Evolutionary conservation across 2,113 vertebrate species (phyloP).

Genomic region (Pangasianodon hypophthalmus): DNA sequence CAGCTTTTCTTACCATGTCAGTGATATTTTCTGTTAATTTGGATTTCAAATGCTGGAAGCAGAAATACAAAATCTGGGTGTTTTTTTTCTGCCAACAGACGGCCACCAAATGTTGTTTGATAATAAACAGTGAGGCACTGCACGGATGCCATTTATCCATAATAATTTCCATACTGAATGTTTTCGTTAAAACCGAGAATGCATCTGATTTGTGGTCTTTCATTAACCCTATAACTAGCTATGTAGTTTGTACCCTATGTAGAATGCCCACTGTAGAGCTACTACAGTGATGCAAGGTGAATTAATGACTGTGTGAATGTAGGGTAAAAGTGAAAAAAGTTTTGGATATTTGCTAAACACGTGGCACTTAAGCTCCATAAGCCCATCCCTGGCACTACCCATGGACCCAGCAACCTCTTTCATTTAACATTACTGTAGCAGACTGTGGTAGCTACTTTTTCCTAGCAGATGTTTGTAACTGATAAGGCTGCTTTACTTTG

Average conservation of each 20-base stretch:
- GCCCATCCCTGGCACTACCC: neutral
- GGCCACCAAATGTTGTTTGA: slow-evolving; percentile 1
- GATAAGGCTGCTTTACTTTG: neutral
- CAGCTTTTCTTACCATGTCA: neutral
- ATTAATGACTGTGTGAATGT: neutral
- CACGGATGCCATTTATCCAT: neutral
- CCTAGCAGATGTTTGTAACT: neutral
- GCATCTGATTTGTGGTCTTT: neutral
- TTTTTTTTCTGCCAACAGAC: neutral
- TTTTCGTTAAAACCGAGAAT: neutral
- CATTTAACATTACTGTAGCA: neutral
- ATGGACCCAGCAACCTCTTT: neutral
- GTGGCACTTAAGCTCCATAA: neutral
- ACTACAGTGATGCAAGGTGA: neutral
- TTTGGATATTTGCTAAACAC: neutral
- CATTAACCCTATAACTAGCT: neutral
- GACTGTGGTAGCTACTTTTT: neutral
- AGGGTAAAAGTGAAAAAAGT: neutral
- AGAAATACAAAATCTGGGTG: neutral
- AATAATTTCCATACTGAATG: neutral
- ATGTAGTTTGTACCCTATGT: neutral
- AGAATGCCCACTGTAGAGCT: neutral
- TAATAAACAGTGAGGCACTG: neutral
- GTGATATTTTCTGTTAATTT: neutral
- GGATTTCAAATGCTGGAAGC: neutral